These are phyloP conservation scores for Riparia riparia DNA, from an alignment of 2,113 vertebrate genomes.

Conservation along the genomic window DNA sequence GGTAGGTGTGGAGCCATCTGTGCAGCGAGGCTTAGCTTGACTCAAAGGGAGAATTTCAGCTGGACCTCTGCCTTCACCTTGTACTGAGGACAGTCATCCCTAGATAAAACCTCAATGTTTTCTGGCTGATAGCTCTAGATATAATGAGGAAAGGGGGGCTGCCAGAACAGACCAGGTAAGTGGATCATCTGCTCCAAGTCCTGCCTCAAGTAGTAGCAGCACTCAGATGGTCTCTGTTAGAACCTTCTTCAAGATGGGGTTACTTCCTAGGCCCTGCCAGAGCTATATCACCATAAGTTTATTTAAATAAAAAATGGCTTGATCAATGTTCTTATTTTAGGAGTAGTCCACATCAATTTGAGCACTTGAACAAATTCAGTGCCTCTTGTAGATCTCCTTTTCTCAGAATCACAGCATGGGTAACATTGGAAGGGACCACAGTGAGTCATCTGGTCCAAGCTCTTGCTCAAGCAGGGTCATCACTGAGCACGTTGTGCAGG, in stretches of 20 bases:
- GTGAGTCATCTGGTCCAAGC: not conserved
- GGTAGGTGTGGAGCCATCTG: constrained; percentile 55
- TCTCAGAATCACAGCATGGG: not conserved
- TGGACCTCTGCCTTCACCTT: constrained; percentile 34
- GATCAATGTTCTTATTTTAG: not conserved
- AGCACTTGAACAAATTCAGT: not conserved
- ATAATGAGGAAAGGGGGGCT: not conserved
- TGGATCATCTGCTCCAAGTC: not conserved
- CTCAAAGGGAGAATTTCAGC: constrained; percentile 14
- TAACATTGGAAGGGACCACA: not conserved
- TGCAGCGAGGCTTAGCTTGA: not conserved
- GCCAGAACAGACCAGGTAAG: not conserved
- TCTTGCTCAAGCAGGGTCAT: not conserved
- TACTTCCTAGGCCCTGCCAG: not conserved
- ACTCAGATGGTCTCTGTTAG: not conserved
- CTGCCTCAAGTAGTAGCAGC: not conserved
- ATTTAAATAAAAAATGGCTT: not conserved
- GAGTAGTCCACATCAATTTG: not conserved
- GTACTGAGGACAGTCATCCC: not conserved
- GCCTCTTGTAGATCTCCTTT: not conserved
- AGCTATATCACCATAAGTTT: not conserved
- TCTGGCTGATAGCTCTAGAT: not conserved
- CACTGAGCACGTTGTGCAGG: accelerated
- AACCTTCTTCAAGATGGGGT: not conserved
- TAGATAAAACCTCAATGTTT: not conserved